Percentiles rank a stretch among this genome's conserved stretches.
Evolutionary conservation across 2,888 invertebrate species (phyloP).

Genomic region (Augiades crinisus): DNA sequence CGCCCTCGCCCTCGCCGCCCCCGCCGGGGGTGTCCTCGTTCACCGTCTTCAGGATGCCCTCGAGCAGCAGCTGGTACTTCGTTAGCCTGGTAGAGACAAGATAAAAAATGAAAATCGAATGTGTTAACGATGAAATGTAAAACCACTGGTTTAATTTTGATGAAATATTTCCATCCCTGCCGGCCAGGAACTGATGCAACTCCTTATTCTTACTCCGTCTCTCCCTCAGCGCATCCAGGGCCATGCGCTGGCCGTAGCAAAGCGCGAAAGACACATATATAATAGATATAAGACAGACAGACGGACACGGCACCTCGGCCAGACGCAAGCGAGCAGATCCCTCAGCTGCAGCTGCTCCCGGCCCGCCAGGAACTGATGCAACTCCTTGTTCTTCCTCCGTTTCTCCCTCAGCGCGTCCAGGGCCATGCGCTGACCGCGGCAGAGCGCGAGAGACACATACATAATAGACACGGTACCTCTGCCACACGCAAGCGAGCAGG

Average conservation of each 20-base stretch:
- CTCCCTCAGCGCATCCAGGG: slow-evolving; percentile 89
- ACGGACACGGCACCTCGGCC: slow-evolving; percentile 80
- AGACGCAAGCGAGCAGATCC: slow-evolving; percentile 84
- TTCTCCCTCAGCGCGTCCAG: slow-evolving; percentile 89
- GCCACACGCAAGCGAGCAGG: slow-evolving; percentile 82
- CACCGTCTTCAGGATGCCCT: slow-evolving; percentile 65
- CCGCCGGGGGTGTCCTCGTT: slow-evolving; percentile 38
- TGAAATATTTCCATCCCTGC: too few relatives aligned
- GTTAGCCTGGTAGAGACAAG: slow-evolving; percentile 54
- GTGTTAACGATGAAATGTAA: background rate
- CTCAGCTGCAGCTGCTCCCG: slow-evolving; percentile 92
- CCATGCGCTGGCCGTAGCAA: slow-evolving; percentile 93
- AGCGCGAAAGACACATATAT: slow-evolving; percentile 87
- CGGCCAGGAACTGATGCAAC: slow-evolving; percentile 87
- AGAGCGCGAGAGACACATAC: slow-evolving; percentile 88
- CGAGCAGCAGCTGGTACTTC: slow-evolving; percentile 72
- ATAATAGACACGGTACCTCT: too few relatives aligned
- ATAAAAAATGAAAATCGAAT: background rate
- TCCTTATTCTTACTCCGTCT: slow-evolving; percentile 89
- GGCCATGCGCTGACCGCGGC: slow-evolving; percentile 93
- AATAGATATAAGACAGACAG: too few relatives aligned
- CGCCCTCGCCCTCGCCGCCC: slow-evolving; percentile 35
- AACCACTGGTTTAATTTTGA: too few relatives aligned
- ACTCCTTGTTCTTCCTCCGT: slow-evolving; percentile 88
- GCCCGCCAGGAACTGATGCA: slow-evolving; percentile 88